Conservation (phyloP, 2,797 vertebrate species). For the Scyliorhinus canicula region DNA sequence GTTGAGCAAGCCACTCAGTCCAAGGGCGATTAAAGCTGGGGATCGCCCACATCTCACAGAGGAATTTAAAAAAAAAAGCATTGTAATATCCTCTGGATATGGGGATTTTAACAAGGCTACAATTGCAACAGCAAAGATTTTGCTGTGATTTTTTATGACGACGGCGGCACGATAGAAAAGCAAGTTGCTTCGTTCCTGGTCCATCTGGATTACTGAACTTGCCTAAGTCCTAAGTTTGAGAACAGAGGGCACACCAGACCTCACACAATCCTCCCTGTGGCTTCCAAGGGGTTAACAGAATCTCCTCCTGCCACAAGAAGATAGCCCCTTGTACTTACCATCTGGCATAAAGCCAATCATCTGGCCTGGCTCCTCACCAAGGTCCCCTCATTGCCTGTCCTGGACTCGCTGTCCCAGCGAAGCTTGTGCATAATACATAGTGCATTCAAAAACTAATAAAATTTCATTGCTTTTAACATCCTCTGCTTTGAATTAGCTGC, state of each 20-base stretch:
- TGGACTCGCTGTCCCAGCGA: not conserved
- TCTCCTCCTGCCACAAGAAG: not conserved
- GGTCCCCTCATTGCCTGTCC: not conserved
- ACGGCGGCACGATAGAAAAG: too few relatives aligned
- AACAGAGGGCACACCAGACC: not conserved
- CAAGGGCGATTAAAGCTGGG: not conserved
- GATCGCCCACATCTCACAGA: not conserved
- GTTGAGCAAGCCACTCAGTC: too few relatives aligned
- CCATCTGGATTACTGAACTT: not conserved
- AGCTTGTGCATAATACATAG: conserved; percentile 21
- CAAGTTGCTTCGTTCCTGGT: not conserved
- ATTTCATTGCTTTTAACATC: conserved; percentile 39
- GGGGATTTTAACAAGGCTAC: too few relatives aligned
- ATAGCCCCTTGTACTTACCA: not conserved
- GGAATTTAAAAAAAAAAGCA: not conserved
- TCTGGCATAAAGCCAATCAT: not conserved
- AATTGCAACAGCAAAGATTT: too few relatives aligned
- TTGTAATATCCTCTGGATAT: too few relatives aligned
- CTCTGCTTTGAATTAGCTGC: conserved; percentile 37
- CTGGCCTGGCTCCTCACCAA: not conserved
- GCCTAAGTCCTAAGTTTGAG: too few relatives aligned
- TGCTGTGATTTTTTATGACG: too few relatives aligned
- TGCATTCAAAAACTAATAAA: conserved; percentile 39
- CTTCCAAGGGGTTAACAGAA: not conserved
- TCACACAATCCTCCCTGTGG: not conserved